These are phyloP conservation scores for Hiodon tergisus DNA, from an alignment of 2,113 vertebrate species.

Conservation along the genomic window DNA sequence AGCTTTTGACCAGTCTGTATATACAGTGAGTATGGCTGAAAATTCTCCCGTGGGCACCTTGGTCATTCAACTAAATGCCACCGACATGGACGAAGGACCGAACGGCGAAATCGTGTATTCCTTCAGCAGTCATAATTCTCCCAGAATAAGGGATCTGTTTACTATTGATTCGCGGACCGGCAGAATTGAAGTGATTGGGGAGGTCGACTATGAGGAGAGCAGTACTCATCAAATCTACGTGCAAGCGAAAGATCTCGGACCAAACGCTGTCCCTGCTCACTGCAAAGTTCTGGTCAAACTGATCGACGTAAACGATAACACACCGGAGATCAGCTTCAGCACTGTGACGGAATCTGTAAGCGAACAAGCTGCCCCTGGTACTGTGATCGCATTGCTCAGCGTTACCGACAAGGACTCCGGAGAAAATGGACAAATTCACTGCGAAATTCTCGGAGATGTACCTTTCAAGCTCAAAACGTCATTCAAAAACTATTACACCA, in stretches of 20 bases:
- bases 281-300: constrained; percentile 95
- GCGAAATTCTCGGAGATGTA: constrained; percentile 84
- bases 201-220: constrained; percentile 94
- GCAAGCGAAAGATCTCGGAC: constrained; percentile 91
- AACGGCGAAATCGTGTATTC: constrained; percentile 95
- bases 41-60: constrained; percentile 88
- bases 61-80: constrained; percentile 91
- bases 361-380: constrained; percentile 86
- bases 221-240: constrained; percentile 87
- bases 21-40: constrained; percentile 83
- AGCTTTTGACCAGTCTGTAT: constrained; percentile 90
- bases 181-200: constrained; percentile 82
- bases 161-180: constrained; percentile 77
- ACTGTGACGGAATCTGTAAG: constrained; percentile 93
- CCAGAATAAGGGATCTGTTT: constrained; percentile 80
- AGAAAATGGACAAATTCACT: constrained; percentile 88
- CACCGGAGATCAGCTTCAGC: constrained; percentile 93
- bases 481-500: constrained; percentile 92
- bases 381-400: constrained; percentile 91
- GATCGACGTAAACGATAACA: constrained; percentile 91
- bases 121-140: constrained; percentile 88
- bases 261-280: constrained; percentile 92
- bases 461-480: constrained; percentile 93
- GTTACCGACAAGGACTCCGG: constrained; percentile 92
- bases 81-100: constrained; percentile 90